Percentiles rank a stretch among this genome's conserved stretches.
Evolutionary conservation across 2,797 vertebrate genomes (phyloP).

Genomic region (Avahi laniger): DNA sequence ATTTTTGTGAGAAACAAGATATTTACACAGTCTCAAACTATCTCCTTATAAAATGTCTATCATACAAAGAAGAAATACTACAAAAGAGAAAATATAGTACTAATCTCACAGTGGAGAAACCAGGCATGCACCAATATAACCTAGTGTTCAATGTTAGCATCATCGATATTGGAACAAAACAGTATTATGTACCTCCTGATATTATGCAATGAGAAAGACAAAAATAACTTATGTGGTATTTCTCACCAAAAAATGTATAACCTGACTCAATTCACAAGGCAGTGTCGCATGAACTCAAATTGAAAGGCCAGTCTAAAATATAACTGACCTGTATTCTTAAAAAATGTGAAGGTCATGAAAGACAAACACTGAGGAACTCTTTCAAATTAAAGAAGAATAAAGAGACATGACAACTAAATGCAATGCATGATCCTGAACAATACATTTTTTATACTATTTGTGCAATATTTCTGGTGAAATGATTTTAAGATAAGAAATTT

Average conservation of each 20-base stretch:
- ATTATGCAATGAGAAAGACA: neutral
- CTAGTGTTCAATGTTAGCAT: neutral
- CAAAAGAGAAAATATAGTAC: neutral
- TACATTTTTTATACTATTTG: neutral
- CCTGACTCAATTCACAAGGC: neutral
- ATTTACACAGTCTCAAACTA: neutral
- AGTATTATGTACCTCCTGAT: neutral
- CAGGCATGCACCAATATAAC: neutral
- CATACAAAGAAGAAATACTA: too few relatives aligned
- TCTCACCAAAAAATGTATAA: neutral
- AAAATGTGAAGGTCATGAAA: neutral
- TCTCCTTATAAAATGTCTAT: neutral
- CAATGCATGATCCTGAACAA: neutral
- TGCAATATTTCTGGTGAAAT: neutral
- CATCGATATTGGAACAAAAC: neutral
- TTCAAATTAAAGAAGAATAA: constrained; percentile 30
- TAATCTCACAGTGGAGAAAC: neutral
- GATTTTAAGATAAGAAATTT: neutral
- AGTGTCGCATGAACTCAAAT: neutral
- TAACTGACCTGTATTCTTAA: neutral
- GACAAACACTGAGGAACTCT: neutral
- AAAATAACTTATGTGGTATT: neutral
- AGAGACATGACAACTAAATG: neutral
- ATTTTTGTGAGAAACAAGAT: neutral
- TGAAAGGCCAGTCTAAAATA: neutral